phyloP scores from a whole-genome alignment of 2,797 vertebrate genomes.

The Falco rusticolus region DNA sequence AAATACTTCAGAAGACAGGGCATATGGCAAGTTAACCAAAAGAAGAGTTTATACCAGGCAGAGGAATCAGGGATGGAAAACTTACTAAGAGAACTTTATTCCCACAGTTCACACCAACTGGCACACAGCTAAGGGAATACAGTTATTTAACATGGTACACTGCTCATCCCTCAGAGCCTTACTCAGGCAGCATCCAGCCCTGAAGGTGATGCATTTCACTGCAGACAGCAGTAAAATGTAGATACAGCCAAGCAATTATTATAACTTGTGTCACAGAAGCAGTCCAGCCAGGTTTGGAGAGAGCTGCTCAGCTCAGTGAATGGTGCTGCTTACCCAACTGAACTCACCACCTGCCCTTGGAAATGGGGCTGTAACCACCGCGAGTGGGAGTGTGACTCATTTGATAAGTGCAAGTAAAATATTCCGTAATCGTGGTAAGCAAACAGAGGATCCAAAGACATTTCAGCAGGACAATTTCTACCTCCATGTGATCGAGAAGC shows the following conservation, averaged over 20 bases:
- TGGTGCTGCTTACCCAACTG: neutral
- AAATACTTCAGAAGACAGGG: neutral
- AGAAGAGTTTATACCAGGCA: neutral
- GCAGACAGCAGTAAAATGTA: neutral
- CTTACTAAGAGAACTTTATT: neutral
- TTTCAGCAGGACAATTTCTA: neutral
- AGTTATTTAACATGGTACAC: neutral
- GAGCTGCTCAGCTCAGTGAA: neutral
- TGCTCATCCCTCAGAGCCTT: neutral
- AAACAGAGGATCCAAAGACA: neutral
- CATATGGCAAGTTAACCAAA: neutral
- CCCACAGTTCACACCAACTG: neutral
- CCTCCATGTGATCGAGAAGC: neutral
- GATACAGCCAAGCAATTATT: neutral
- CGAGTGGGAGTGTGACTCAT: neutral
- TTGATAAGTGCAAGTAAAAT: neutral
- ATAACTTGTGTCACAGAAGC: neutral
- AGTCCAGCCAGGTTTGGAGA: neutral
- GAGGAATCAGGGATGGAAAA: neutral
- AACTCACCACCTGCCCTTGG: neutral
- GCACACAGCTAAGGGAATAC: neutral
- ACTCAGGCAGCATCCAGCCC: neutral
- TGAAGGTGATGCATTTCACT: neutral
- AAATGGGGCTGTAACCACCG: neutral
- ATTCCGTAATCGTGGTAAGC: neutral